phyloP scores from a whole-genome alignment of 2,888 invertebrate genomes.

The Oegoconia quadripuncta region DNA sequence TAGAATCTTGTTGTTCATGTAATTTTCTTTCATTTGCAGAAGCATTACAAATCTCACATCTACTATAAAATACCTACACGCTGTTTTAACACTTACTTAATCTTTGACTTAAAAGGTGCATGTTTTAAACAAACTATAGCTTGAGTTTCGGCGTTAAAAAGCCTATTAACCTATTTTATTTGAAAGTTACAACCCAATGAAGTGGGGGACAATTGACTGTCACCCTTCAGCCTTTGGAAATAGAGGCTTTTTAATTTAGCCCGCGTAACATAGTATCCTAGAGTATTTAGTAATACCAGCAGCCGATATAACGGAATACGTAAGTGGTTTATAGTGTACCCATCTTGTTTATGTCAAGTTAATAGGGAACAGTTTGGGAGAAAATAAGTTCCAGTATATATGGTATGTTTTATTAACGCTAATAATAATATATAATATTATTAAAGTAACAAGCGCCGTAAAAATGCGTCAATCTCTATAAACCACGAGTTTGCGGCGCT shows the following conservation, averaged over 20 bases:
- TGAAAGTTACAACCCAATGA: constrained; percentile 53
- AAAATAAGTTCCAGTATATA: too few relatives aligned
- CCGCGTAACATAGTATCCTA: constrained; percentile 9
- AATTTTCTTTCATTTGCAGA: too few relatives aligned
- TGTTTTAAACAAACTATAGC: constrained; percentile 56
- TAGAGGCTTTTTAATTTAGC: constrained; percentile 18
- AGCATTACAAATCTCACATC: too few relatives aligned
- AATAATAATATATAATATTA: background rate
- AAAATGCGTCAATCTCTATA: too few relatives aligned
- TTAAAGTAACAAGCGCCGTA: too few relatives aligned
- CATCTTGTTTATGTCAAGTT: background rate
- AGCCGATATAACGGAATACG: constrained; percentile 29
- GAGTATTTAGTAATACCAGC: constrained; percentile 6
- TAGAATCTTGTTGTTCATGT: too few relatives aligned
- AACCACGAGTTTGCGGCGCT: too few relatives aligned
- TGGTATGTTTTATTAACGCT: too few relatives aligned
- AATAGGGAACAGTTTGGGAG: background rate
- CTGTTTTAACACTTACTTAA: constrained; percentile 21
- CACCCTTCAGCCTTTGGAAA: constrained; percentile 17
- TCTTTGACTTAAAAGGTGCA: constrained; percentile 54
- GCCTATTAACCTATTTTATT: constrained; percentile 74
- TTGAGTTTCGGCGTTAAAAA: constrained; percentile 69
- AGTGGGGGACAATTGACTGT: constrained; percentile 15
- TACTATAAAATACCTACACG: too few relatives aligned
- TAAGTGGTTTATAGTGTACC: constrained; percentile 40